A percentile compares a stretch with the other conserved stretches of the same genome.
phyloP scores from a whole-genome alignment of 2,113 vertebrate species.

The Grammomys dolichurus region DNA sequence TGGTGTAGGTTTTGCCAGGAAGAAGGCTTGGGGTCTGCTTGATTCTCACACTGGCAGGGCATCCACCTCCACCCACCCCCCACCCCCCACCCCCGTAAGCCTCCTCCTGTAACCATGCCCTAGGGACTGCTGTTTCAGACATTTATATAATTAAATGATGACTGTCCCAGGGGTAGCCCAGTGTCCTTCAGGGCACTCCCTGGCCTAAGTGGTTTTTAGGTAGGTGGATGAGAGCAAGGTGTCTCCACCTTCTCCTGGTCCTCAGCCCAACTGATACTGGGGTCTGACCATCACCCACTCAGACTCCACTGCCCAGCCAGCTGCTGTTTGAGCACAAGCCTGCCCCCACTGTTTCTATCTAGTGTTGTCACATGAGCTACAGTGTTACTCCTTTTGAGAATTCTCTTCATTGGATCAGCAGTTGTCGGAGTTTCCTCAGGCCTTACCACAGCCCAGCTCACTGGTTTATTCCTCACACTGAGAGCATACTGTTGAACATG shows the following conservation, averaged over 20 bases:
- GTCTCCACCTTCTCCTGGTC: not conserved
- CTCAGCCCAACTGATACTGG: not conserved
- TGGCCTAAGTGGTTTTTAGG: not conserved
- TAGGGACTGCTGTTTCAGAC: slow-evolving; percentile 49
- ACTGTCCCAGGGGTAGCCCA: not conserved
- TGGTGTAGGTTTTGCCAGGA: not conserved
- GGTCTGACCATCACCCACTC: not conserved
- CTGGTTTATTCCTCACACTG: too few relatives aligned
- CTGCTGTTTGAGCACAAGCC: not conserved
- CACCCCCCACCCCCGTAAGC: not conserved
- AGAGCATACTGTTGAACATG: not conserved
- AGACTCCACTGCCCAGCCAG: not conserved
- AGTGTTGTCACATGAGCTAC: not conserved
- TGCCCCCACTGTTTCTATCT: too few relatives aligned
- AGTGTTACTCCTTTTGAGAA: not conserved
- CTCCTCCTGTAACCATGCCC: not conserved
- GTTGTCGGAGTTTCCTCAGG: not conserved
- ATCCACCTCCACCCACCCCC: too few relatives aligned
- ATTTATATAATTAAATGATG: slow-evolving; percentile 60
- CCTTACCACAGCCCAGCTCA: not conserved
- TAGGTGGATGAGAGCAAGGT: not conserved
- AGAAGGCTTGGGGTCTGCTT: not conserved
- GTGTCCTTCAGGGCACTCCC: slow-evolving; percentile 76
- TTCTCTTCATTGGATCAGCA: not conserved
- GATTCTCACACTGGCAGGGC: not conserved